Conservation (phyloP, 2,113 vertebrate species). For the Butorides virescens region DNA sequence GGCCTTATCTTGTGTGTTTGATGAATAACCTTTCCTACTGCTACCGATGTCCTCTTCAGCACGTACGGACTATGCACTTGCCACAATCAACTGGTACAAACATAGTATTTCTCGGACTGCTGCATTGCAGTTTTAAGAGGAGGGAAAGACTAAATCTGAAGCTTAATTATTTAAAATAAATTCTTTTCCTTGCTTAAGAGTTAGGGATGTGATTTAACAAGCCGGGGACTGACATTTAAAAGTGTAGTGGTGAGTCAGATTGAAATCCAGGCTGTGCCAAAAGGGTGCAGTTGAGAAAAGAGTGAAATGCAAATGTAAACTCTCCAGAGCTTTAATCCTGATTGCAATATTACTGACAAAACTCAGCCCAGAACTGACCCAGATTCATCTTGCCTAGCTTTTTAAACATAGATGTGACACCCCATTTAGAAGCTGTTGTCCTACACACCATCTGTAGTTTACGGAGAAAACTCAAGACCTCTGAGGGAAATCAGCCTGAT, state of each 20-base stretch:
- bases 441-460: slow-evolving; percentile 31
- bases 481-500: not conserved
- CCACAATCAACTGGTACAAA: not conserved
- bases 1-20: not conserved
- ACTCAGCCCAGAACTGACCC: slow-evolving; percentile 10
- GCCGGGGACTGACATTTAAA: slow-evolving; percentile 41
- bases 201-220: slow-evolving; percentile 29
- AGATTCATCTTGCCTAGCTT: slow-evolving; percentile 20
- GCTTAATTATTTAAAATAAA: slow-evolving; percentile 43
- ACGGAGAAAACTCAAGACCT: slow-evolving; percentile 8
- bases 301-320: slow-evolving; percentile 30
- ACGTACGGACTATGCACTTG: not conserved
- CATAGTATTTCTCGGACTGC: not conserved
- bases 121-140: not conserved
- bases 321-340: slow-evolving; percentile 26
- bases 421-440: slow-evolving; percentile 25
- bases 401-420: slow-evolving; percentile 10
- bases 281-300: slow-evolving; percentile 32
- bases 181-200: not conserved
- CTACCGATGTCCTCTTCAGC: not conserved
- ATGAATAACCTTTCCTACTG: not conserved
- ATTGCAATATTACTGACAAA: slow-evolving; percentile 7
- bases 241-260: slow-evolving; percentile 46
- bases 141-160: not conserved
- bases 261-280: slow-evolving; percentile 10